A percentile compares a stretch with the other conserved stretches of the same genome.
Evolutionary conservation across 2,113 vertebrate genomes (phyloP).

Genomic region (Oreochromis spilurus): DNA sequence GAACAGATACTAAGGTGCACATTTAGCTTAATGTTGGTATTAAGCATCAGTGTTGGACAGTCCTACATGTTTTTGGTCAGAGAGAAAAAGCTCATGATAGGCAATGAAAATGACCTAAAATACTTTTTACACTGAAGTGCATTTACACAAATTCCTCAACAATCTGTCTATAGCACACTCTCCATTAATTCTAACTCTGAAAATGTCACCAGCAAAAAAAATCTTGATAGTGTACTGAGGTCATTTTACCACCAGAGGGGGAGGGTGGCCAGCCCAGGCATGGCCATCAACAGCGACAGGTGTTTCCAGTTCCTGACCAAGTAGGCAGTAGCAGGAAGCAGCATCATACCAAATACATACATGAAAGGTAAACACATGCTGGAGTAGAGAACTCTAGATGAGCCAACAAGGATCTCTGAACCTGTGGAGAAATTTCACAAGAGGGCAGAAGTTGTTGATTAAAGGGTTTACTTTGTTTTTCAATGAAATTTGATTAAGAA

Average conservation of each 20-base stretch:
- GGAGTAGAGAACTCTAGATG: conserved; percentile 11
- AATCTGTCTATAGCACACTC: neutral
- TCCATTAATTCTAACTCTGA: neutral
- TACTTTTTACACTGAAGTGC: neutral
- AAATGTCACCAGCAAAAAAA: neutral
- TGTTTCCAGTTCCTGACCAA: conserved; percentile 38
- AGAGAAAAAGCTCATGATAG: neutral
- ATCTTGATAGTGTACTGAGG: neutral
- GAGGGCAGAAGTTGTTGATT: neutral
- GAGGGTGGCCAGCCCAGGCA: conserved; percentile 30
- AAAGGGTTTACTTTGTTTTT: neutral
- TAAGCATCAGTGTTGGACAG: neutral
- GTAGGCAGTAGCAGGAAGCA: conserved; percentile 20
- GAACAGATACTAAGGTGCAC: neutral
- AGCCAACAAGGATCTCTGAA: conserved; percentile 39
- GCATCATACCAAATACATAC: neutral
- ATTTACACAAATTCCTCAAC: neutral
- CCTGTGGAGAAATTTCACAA: conserved; percentile 7
- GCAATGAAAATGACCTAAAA: neutral
- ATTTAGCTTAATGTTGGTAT: neutral
- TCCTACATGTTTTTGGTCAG: neutral
- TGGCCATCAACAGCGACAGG: conserved; percentile 15
- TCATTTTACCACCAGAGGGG: conserved; percentile 47
- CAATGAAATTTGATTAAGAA: neutral
- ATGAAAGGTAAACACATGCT: neutral